These are phyloP conservation scores for Hyperoplus lanceolatus DNA, from an alignment of 2,797 vertebrate genomes.

Conservation along the genomic window DNA sequence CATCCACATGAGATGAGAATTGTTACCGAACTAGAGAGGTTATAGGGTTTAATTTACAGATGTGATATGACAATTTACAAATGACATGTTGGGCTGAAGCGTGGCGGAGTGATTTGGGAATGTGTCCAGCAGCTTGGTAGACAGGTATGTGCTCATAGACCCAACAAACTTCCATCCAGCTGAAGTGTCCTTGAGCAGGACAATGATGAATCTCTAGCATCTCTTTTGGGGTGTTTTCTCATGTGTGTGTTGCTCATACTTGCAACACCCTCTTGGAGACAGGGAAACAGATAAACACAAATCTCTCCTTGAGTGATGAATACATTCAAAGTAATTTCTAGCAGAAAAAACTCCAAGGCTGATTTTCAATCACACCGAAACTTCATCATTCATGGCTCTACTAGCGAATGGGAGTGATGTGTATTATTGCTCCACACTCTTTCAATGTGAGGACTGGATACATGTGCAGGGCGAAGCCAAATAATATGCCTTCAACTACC, in stretches of 20 bases:
- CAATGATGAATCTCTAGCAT: constrained; percentile 42
- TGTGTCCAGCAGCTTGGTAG: constrained; percentile 29
- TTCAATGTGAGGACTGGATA: constrained; percentile 16
- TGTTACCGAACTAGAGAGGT: constrained; percentile 9
- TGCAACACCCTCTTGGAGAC: constrained; percentile 45
- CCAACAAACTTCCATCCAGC: constrained; percentile 21
- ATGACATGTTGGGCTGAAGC: constrained; percentile 8
- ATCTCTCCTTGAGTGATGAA: constrained; percentile 38
- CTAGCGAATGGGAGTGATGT: background rate
- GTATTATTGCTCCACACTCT: constrained; percentile 9
- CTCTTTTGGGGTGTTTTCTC: constrained; percentile 8
- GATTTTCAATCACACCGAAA: constrained; percentile 21
- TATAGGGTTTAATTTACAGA: constrained; percentile 3
- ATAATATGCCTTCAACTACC: constrained; percentile 39
- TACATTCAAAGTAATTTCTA: constrained; percentile 24
- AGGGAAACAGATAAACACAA: constrained; percentile 25
- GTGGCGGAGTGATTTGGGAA: constrained; percentile 18
- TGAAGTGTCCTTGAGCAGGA: constrained; percentile 63
- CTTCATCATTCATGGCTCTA: constrained; percentile 9
- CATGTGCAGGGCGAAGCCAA: constrained; percentile 28
- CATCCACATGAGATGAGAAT: constrained; percentile 31
- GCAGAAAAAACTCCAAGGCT: constrained; percentile 40
- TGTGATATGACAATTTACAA: constrained; percentile 24
- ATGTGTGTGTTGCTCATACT: constrained; percentile 23
- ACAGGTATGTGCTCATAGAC: constrained; percentile 25